Percentiles rank a stretch among this genome's conserved stretches.
phyloP scores from a whole-genome alignment of 2,888 invertebrate species.

The Drosophila peninsularis region DNA sequence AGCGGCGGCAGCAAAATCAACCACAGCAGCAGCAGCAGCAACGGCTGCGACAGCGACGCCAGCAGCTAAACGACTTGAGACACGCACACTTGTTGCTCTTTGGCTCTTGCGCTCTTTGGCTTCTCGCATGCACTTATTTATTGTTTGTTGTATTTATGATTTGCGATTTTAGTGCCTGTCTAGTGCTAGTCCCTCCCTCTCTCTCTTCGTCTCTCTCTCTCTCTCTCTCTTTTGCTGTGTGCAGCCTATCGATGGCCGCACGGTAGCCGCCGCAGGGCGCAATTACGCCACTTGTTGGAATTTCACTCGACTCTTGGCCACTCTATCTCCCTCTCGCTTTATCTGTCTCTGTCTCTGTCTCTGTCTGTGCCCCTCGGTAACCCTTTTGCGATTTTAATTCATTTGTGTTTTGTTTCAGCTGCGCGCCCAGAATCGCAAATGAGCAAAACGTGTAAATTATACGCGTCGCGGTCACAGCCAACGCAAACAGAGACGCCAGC shows the following conservation, averaged over 20 bases:
- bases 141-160: slow-evolving; percentile 81
- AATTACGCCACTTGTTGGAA: slow-evolving; percentile 82
- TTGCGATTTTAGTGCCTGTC: slow-evolving; percentile 71
- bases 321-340: slow-evolving; percentile 6
- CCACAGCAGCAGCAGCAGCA: neutral
- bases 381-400: slow-evolving; percentile 65
- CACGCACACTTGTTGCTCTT: slow-evolving; percentile 81
- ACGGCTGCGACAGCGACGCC: slow-evolving; percentile 14
- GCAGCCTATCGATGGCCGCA: slow-evolving; percentile 62
- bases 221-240: neutral
- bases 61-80: slow-evolving; percentile 77
- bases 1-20: neutral
- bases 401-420: slow-evolving; percentile 69
- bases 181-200: slow-evolving; percentile 1
- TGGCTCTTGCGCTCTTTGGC: slow-evolving; percentile 55
- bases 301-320: slow-evolving; percentile 64
- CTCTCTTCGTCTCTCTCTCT: neutral
- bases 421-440: slow-evolving; percentile 80
- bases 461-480: slow-evolving; percentile 79
- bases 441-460: slow-evolving; percentile 82
- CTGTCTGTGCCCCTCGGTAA: slow-evolving; percentile 26
- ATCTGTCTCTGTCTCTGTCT: slow-evolving; percentile 9
- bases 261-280: slow-evolving; percentile 81
- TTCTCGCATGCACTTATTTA: slow-evolving; percentile 71
- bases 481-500: slow-evolving; percentile 55